Evolutionary conservation across 2,113 vertebrate genomes (phyloP), one percentile per base, ranked within the genome.

Genomic region (Neopipo cinnamomea): DNA sequence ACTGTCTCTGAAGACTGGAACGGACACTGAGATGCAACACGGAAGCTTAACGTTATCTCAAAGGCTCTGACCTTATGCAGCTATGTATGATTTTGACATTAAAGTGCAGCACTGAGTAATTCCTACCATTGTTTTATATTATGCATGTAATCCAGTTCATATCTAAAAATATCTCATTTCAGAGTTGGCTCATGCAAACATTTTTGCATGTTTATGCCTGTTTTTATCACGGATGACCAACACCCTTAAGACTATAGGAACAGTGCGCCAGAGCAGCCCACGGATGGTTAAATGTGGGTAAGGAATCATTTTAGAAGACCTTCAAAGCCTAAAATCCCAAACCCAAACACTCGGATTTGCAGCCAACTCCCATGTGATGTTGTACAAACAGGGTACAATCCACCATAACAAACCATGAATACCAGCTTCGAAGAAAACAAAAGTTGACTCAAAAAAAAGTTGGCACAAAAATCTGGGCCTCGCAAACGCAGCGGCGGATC

Each of bases 301-400:
- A 76, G 33, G 31, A 44, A 62, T 9, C 22, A 17, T 50, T 87
- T 72, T 23, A 0, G 3, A 41, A 63, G 20, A 58, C 15, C 12
- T 56, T 59, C 23, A 50, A 74, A 67, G 47, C 33, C 4, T 39
- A 81, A 86, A 75, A 44, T 24, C 66, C 41, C 49, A 49, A 79
- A 44, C 37, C 3, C 10, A 31, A 56, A 59, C 59, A 33, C 31
- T 13, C 2, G 27, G 39, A 41, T 44, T 44, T 28, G 47, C 41
- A 73, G 10, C 14, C 62, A 52, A 67, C 53, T 0, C 0, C 39
- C 24, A 12, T 2, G 7, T 0, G 8, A 41, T 6, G 33, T 2
- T 35, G 13, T 2, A 61, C 24, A 13, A 39, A 14, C 2, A 14
- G 10, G 17, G 5, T 12, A 33, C 35, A 63, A 61, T 4, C 16